Evolutionary conservation across 2,888 invertebrate genomes (phyloP).

Genomic region (Periphyllus acericola): DNA sequence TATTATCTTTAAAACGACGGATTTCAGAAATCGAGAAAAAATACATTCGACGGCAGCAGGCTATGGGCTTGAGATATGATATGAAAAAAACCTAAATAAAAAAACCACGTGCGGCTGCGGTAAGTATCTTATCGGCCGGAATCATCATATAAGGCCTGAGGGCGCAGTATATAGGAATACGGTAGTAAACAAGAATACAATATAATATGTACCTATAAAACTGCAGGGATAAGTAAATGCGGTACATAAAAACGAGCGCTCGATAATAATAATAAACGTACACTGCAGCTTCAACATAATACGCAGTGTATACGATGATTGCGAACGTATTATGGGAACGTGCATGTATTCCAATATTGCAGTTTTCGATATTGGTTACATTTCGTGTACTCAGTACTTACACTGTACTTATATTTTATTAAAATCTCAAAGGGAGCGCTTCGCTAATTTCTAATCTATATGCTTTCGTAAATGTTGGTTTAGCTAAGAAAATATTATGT

Average conservation of each 20-base stretch:
- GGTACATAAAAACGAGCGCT: neutral
- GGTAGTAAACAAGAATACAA: too few relatives aligned
- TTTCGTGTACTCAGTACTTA: neutral
- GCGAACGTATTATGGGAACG: neutral
- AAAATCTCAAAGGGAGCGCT: neutral
- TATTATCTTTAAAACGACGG: too few relatives aligned
- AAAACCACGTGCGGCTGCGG: too few relatives aligned
- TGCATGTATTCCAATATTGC: neutral
- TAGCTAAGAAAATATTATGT: slow-evolving; percentile 41
- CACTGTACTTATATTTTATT: slow-evolving; percentile 26
- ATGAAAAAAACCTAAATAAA: too few relatives aligned
- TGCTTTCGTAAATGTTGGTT: slow-evolving; percentile 43
- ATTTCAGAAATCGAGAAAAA: too few relatives aligned
- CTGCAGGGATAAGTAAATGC: neutral
- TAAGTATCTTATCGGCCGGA: too few relatives aligned
- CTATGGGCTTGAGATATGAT: too few relatives aligned
- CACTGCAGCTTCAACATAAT: too few relatives aligned
- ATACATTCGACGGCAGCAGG: too few relatives aligned
- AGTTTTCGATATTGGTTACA: slow-evolving; percentile 18
- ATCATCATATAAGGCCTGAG: too few relatives aligned
- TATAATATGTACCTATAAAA: too few relatives aligned
- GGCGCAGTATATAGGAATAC: too few relatives aligned
- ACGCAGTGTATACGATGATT: slow-evolving; percentile 9
- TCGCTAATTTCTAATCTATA: slow-evolving; percentile 34
- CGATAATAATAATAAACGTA: neutral